phyloP scores from a whole-genome alignment of 35 echinoderm and acorn worm species.

The Lytechinus pictus region DNA sequence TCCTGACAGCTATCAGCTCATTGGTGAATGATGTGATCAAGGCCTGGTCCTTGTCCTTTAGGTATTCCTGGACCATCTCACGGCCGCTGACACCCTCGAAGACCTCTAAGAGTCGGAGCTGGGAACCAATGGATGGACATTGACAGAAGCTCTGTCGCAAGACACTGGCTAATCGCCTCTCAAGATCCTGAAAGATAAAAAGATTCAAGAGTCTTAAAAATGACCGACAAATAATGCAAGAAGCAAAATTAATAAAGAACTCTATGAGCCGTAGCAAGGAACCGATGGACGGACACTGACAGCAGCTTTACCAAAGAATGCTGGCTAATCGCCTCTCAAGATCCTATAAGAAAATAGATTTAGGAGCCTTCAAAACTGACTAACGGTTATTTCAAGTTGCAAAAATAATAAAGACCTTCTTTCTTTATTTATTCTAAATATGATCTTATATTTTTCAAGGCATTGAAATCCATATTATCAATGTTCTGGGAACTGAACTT shows the following conservation, averaged over 20 bases:
- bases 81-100: constrained; percentile 97
- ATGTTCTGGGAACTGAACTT: too few relatives aligned
- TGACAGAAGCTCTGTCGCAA: constrained; percentile 96
- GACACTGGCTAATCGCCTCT: constrained; percentile 75
- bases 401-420: constrained; percentile 72
- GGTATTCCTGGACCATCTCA: constrained; percentile 95
- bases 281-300: constrained; percentile 95
- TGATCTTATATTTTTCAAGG: too few relatives aligned
- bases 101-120: constrained; percentile 93
- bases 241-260: constrained; percentile 58
- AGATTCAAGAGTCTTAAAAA: too few relatives aligned
- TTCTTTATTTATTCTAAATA: too few relatives aligned
- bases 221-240: too few relatives aligned
- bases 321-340: constrained; percentile 82
- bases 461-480: too few relatives aligned
- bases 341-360: constrained; percentile 76
- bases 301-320: constrained; percentile 90
- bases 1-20: constrained; percentile 89
- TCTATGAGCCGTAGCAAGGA: constrained; percentile 89
- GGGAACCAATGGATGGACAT: constrained; percentile 94
- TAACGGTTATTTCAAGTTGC: too few relatives aligned
- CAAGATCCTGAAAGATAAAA: too few relatives aligned
- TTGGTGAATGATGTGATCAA: constrained; percentile 82
- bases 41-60: constrained; percentile 95
- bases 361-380: too few relatives aligned